Percentiles rank a stretch among this genome's conserved stretches.
Conservation (phyloP, 2,113 vertebrate species). For the Aegotheles bennettii region DNA sequence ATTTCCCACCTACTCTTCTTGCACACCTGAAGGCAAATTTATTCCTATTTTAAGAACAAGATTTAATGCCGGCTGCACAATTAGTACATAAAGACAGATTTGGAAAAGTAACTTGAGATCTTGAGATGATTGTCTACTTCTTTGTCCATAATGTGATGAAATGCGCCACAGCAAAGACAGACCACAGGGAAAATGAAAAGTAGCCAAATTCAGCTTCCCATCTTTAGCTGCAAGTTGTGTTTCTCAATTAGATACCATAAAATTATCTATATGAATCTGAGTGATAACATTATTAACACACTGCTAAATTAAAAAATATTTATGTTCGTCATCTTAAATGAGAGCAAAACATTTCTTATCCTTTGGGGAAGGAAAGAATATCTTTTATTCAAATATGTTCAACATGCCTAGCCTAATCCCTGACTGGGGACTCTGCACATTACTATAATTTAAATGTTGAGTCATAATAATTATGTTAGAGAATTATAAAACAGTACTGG, state of each 20-base stretch:
- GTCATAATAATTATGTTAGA: slow-evolving; percentile 55
- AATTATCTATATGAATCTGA: neutral
- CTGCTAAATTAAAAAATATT: neutral
- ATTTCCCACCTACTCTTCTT: neutral
- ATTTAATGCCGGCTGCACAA: neutral
- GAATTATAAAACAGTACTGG: slow-evolving; percentile 50
- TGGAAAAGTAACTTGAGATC: neutral
- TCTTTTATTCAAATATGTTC: neutral
- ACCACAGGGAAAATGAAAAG: neutral
- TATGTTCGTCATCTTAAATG: slow-evolving; percentile 1
- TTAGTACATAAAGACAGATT: neutral
- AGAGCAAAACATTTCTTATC: neutral
- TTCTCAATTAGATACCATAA: neutral
- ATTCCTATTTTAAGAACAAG: neutral
- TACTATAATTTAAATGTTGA: slow-evolving; percentile 28
- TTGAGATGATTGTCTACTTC: neutral
- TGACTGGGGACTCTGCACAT: neutral
- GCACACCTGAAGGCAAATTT: neutral
- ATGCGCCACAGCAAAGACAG: neutral
- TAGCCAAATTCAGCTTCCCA: neutral
- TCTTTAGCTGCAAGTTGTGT: neutral
- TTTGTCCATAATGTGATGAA: neutral
- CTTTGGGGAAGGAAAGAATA: neutral
- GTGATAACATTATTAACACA: neutral
- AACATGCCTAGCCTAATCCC: neutral